phyloP scores from a whole-genome alignment of 2,113 vertebrate species.

The Jacana jacana region DNA sequence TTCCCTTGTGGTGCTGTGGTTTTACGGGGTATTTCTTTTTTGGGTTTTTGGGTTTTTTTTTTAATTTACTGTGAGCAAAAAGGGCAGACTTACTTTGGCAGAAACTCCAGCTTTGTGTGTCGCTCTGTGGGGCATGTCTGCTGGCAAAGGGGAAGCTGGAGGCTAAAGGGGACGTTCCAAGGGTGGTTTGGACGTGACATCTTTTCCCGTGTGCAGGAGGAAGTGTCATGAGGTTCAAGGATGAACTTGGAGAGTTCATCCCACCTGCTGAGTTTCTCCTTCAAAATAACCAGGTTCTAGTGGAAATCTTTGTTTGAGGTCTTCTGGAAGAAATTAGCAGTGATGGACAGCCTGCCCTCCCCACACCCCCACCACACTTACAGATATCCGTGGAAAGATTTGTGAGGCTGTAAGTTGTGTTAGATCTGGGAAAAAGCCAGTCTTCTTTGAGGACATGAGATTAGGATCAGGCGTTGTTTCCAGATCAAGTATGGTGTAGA shows the following conservation, averaged over 20 bases:
- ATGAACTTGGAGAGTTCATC: background rate
- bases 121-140: background rate
- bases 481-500: background rate
- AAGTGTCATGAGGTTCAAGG: background rate
- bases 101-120: background rate
- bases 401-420: background rate
- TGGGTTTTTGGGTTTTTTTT: background rate
- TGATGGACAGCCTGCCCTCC: background rate
- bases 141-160: background rate
- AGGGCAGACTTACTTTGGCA: background rate
- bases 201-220: background rate
- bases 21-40: background rate
- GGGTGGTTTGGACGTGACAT: background rate
- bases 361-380: background rate
- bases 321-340: background rate
- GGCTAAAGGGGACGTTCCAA: background rate
- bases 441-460: background rate
- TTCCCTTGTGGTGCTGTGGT: constrained; percentile 28
- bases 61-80: background rate
- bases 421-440: background rate
- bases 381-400: background rate
- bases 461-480: background rate
- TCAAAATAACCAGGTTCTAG: background rate
- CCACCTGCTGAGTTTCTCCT: background rate
- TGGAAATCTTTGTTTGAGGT: background rate